phyloP scores from a whole-genome alignment of 2,888 invertebrate genomes.

The Acanthosepion lycidas region DNA sequence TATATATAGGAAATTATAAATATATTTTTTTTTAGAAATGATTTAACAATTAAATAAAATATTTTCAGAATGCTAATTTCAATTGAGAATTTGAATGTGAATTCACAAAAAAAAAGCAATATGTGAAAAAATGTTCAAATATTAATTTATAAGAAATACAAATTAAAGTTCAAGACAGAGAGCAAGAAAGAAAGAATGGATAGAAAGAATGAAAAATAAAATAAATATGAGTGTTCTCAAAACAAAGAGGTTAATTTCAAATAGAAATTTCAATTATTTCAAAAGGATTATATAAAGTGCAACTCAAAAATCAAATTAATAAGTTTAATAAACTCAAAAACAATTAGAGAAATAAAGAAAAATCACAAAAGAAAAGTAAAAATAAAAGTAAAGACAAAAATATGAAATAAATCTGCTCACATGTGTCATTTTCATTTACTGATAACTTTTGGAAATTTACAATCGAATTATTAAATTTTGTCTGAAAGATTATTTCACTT shows the following conservation, averaged over 20 bases:
- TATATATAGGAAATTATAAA: too few relatives aligned
- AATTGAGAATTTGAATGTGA: too few relatives aligned
- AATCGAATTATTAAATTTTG: neutral
- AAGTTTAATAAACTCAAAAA: neutral
- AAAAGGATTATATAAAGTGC: neutral
- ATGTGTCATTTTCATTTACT: neutral
- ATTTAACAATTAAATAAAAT: too few relatives aligned
- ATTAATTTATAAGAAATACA: too few relatives aligned
- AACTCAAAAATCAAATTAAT: neutral
- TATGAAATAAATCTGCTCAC: neutral
- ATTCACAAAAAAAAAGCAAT: too few relatives aligned
- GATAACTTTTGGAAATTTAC: neutral
- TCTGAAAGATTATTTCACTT: neutral
- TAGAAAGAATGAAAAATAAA: neutral
- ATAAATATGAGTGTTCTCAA: neutral
- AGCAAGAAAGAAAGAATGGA: neutral
- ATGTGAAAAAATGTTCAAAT: too few relatives aligned
- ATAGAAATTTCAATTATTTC: neutral
- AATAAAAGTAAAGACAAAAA: too few relatives aligned
- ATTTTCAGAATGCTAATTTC: too few relatives aligned
- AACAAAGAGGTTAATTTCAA: neutral
- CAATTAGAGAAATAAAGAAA: neutral
- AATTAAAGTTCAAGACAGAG: too few relatives aligned
- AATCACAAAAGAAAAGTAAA: neutral
- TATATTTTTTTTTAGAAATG: too few relatives aligned